Conservation (phyloP, 2,888 invertebrate species). For the Drosophila paramelanica region DNA sequence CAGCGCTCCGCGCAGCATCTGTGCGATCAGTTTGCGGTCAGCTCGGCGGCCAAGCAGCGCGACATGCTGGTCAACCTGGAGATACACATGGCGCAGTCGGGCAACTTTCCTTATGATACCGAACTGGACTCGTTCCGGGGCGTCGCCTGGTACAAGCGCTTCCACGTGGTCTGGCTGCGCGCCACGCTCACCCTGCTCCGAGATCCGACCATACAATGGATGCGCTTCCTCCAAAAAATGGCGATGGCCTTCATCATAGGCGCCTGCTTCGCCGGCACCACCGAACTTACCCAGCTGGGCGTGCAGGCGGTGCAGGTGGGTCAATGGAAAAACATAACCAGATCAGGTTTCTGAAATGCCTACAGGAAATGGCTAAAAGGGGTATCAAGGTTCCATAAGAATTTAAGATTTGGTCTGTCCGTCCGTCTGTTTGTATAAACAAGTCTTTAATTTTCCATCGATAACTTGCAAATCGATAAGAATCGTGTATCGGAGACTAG, state of each 20-base stretch:
- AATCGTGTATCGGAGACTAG: too few relatives aligned
- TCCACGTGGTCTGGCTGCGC: constrained; percentile 91
- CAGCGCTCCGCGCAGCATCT: constrained; percentile 89
- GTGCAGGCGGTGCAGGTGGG: constrained; percentile 90
- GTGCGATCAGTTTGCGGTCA: constrained; percentile 92
- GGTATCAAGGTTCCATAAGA: too few relatives aligned
- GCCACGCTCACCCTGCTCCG: constrained; percentile 90
- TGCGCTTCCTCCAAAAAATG: constrained; percentile 92
- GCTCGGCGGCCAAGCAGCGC: constrained; percentile 91
- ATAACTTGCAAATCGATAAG: too few relatives aligned
- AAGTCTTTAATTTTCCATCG: too few relatives aligned
- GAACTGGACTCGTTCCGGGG: constrained; percentile 85
- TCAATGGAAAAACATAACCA: too few relatives aligned
- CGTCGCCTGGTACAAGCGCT: constrained; percentile 89
- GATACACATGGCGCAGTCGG: constrained; percentile 88
- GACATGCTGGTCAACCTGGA: constrained; percentile 91
- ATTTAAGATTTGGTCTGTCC: too few relatives aligned
- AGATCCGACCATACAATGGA: constrained; percentile 92
- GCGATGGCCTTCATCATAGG: constrained; percentile 92
- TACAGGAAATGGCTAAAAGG: too few relatives aligned
- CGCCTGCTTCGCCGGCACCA: constrained; percentile 92
- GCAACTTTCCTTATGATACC: constrained; percentile 85
- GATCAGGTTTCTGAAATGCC: too few relatives aligned
- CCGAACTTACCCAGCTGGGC: constrained; percentile 90
- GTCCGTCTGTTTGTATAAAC: too few relatives aligned